These are phyloP conservation scores for Polyommatus iphigenia DNA, from an alignment of 2,888 invertebrate species.

Conservation along the genomic window DNA sequence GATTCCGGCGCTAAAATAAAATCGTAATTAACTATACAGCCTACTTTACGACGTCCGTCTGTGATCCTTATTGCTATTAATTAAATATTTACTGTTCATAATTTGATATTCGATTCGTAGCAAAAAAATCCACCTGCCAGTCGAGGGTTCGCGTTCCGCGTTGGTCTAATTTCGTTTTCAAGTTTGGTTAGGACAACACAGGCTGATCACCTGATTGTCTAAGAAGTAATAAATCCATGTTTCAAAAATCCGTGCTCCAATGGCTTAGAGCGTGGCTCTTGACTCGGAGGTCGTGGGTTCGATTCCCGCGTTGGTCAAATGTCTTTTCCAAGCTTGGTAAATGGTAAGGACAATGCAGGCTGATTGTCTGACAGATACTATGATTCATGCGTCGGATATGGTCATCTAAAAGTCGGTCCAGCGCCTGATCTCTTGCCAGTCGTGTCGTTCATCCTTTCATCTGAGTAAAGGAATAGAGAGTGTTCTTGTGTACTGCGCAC, in stretches of 20 bases:
- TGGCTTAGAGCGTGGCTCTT: no score
- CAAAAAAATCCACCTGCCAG: background rate
- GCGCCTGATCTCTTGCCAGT: background rate
- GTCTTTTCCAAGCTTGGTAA: no score
- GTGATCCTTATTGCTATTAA: background rate
- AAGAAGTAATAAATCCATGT: no score
- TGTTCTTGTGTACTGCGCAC: no score
- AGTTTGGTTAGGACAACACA: no score
- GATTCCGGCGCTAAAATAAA: constrained; percentile 1
- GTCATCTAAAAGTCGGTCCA: background rate
- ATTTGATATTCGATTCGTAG: background rate
- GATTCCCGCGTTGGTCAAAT: no score
- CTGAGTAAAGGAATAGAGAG: no score
- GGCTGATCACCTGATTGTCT: no score
- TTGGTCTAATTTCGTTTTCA: no score
- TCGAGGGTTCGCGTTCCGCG: no score
- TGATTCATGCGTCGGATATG: background rate
- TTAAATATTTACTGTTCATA: constrained; percentile 10
- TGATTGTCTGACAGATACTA: background rate
- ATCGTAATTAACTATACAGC: constrained; percentile 7
- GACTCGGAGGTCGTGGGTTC: no score
- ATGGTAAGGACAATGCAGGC: background rate
- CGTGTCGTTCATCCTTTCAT: background rate
- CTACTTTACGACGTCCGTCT: constrained; percentile 6
- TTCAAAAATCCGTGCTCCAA: no score